Conservation (phyloP, 2,113 vertebrate species). For the Lasiurus borealis region DNA sequence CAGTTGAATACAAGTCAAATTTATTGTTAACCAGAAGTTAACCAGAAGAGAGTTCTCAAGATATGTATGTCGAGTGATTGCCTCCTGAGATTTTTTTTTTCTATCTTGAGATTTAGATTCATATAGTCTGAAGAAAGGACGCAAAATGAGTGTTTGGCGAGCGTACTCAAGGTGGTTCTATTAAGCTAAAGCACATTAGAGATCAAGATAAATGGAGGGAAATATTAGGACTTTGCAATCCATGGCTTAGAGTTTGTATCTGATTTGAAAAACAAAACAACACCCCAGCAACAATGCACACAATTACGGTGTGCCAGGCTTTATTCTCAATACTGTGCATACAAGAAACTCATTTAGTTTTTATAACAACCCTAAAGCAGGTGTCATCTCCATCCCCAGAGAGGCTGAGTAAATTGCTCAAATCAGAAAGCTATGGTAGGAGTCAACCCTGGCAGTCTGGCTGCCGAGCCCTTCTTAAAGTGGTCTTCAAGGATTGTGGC, state of each 20-base stretch:
- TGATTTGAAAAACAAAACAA: neutral
- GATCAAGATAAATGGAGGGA: neutral
- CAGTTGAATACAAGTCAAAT: neutral
- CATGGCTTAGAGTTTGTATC: neutral
- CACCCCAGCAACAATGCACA: too few species aligned
- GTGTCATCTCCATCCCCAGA: neutral
- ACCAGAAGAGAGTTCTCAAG: neutral
- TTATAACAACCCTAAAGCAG: neutral
- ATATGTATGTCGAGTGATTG: neutral
- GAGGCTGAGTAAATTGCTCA: neutral
- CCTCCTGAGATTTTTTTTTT: neutral
- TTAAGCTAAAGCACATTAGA: neutral
- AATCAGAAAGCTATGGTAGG: neutral
- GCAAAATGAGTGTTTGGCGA: neutral
- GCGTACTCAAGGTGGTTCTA: neutral
- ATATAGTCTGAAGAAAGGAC: neutral
- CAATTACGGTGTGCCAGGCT: neutral
- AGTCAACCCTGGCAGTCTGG: neutral
- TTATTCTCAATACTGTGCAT: neutral
- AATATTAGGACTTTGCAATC: neutral
- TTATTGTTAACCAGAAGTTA: conserved; percentile 6
- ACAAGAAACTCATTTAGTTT: neutral
- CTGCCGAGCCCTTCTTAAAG: neutral
- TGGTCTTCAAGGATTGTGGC: neutral
- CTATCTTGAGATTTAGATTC: conserved; percentile 21